Percentiles rank a stretch among this genome's conserved stretches.
Evolutionary conservation across 2,113 vertebrate species (phyloP).

Genomic region (Pteruthius melanotis): DNA sequence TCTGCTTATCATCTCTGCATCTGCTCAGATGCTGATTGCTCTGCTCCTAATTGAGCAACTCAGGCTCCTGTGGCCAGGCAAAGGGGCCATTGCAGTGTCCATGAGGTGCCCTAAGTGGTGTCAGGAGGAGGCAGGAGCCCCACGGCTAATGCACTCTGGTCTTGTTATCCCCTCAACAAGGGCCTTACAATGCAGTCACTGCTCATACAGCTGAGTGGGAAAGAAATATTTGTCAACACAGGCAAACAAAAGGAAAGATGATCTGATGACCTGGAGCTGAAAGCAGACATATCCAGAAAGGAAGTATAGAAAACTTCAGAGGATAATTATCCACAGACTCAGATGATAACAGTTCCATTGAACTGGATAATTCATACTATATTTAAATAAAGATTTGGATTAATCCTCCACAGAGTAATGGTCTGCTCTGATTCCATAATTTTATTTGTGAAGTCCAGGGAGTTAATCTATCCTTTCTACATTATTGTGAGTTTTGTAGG

Average conservation of each 20-base stretch:
- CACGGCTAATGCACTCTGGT: rapidly evolving
- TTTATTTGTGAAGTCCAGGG: background rate
- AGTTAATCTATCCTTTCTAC: background rate
- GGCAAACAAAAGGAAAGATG: background rate
- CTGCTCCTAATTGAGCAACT: rapidly evolving
- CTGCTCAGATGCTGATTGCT: background rate
- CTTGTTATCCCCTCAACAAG: background rate
- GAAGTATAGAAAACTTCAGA: background rate
- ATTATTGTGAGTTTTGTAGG: background rate
- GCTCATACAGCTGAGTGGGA: background rate
- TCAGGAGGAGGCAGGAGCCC: rapidly evolving
- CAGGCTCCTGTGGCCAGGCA: rapidly evolving
- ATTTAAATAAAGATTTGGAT: background rate
- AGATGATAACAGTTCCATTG: background rate
- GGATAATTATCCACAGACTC: background rate
- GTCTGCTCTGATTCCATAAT: background rate
- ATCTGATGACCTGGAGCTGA: background rate
- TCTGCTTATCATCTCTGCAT: background rate
- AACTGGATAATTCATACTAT: background rate
- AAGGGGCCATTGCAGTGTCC: background rate
- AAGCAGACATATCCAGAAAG: background rate
- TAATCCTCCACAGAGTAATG: background rate
- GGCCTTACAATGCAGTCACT: background rate
- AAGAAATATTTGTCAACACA: background rate
- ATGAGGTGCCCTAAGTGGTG: rapidly evolving